Conservation (phyloP, 2,113 vertebrate genomes). For the Periophthalmodon schlosseri region DNA sequence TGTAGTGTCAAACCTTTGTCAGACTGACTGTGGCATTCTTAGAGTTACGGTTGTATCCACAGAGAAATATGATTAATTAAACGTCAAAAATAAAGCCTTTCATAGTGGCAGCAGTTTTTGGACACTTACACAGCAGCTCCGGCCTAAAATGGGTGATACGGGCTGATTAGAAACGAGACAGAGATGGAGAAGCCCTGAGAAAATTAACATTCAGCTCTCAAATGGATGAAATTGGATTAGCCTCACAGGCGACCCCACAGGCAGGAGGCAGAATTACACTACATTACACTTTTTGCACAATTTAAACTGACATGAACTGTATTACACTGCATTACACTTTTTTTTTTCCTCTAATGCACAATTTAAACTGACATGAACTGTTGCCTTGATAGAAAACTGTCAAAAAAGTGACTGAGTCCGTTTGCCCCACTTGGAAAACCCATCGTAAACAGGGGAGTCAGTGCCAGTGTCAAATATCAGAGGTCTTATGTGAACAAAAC, state of each 20-base stretch:
- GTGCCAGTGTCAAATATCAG: conserved; percentile 41
- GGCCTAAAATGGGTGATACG: neutral
- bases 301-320: neutral
- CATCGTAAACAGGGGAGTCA: conserved; percentile 28
- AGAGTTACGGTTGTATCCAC: no score
- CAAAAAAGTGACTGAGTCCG: conserved; percentile 28
- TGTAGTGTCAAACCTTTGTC: neutral
- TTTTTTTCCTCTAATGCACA: neutral
- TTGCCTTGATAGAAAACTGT: conserved; percentile 11
- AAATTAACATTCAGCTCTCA: neutral
- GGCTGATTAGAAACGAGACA: neutral
- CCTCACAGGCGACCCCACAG: neutral
- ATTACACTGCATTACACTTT: neutral
- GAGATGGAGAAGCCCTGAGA: neutral
- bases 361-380: neutral
- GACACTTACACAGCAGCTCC: neutral
- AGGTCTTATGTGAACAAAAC: conserved; percentile 5
- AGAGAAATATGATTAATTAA: no score
- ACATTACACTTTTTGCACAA: neutral
- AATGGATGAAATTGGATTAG: neutral
- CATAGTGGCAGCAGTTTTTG: neutral
- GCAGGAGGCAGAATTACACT: neutral
- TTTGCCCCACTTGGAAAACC: conserved; percentile 66
- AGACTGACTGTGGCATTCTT: neutral
- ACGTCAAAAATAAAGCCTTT: no score